phyloP scores from a whole-genome alignment of 2,113 vertebrate species.

The Equus quagga region DNA sequence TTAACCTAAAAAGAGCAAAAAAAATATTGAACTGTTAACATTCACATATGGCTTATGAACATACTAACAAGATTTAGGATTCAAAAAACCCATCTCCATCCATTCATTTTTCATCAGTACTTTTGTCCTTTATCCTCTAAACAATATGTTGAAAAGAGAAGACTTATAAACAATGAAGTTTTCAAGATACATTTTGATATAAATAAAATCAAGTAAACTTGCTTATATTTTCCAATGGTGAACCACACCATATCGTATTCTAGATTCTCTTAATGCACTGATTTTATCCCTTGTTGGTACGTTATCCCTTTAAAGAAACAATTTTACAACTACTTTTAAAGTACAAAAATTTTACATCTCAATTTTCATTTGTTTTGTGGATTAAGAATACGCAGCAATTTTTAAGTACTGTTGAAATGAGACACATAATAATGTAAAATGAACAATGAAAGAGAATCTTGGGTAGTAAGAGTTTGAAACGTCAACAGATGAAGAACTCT shows the following conservation, averaged over 20 bases:
- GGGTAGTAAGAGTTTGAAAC: not conserved
- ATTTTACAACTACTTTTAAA: not conserved
- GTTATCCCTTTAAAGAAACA: not conserved
- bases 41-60: constrained; percentile 10
- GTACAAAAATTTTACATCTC: constrained; percentile 24
- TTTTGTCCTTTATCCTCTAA: constrained; percentile 53
- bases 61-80: constrained; percentile 51
- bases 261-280: not conserved
- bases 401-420: constrained; percentile 55
- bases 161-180: constrained; percentile 38
- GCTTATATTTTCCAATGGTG: constrained; percentile 42
- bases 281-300: not conserved
- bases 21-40: not conserved
- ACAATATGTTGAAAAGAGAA: constrained; percentile 45
- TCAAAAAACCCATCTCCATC: constrained; percentile 14
- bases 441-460: constrained; percentile 40
- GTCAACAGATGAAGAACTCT: constrained; percentile 20
- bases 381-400: not conserved
- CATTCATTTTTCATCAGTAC: constrained; percentile 55
- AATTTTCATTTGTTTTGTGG: not conserved
- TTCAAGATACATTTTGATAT: constrained; percentile 62
- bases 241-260: not conserved
- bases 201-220: constrained; percentile 54
- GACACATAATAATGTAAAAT: not conserved
- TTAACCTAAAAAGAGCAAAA: not conserved